A percentile compares a stretch with the other conserved stretches of the same genome.
Evolutionary conservation across 2,797 vertebrate species (phyloP).

Genomic region (Onychomys leucogaster): DNA sequence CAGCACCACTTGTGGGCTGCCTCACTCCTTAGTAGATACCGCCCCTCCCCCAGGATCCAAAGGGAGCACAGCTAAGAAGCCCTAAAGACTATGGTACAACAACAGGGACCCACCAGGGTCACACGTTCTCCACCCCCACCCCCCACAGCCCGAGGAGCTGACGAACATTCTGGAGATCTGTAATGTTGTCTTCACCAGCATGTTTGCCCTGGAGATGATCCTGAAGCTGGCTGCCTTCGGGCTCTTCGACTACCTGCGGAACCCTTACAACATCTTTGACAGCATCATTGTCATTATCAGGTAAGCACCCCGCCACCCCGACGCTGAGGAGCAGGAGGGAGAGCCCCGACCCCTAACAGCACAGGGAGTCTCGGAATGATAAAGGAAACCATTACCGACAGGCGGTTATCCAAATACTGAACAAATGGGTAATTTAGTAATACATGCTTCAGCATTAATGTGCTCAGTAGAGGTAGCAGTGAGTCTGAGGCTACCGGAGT

Average conservation of each 20-base stretch:
- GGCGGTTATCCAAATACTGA: background rate
- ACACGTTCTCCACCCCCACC: background rate
- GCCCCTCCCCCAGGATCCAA: background rate
- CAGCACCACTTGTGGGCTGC: background rate
- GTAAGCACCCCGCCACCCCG: slow-evolving; percentile 83
- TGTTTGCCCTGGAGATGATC: slow-evolving; percentile 99
- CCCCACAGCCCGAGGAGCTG: slow-evolving; percentile 94
- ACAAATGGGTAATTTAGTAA: background rate
- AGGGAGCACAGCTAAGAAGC: background rate
- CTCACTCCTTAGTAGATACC: background rate
- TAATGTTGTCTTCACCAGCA: slow-evolving; percentile 99
- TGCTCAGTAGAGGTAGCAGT: background rate
- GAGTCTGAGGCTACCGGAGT: background rate
- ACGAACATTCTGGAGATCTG: slow-evolving; percentile 98
- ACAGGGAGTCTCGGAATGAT: background rate
- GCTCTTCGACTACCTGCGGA: slow-evolving; percentile 95
- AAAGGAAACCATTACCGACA: background rate
- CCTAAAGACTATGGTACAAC: background rate
- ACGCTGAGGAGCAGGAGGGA: rapidly evolving
- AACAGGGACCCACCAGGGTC: background rate
- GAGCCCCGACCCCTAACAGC: rapidly evolving
- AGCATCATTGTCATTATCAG: slow-evolving; percentile 98
- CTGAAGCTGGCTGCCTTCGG: slow-evolving; percentile 97
- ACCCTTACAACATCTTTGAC: slow-evolving; percentile 98
- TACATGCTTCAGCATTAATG: background rate